phyloP scores from a whole-genome alignment of 2,113 vertebrate genomes.

The Tautogolabrus adspersus region DNA sequence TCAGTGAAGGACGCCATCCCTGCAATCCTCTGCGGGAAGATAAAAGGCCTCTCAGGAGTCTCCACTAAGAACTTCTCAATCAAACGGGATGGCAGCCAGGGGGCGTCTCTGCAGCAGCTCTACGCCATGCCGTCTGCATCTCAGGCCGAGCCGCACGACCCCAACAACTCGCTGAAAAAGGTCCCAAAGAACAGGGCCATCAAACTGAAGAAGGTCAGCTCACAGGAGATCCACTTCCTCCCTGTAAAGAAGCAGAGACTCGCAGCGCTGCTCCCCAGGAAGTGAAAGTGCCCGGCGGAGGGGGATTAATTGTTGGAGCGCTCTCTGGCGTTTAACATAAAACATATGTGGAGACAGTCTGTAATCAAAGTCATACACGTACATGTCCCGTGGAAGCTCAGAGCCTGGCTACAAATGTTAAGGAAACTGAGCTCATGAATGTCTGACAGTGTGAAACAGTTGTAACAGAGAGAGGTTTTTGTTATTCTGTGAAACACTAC shows the following conservation, averaged over 20 bases:
- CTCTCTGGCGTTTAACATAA: constrained; percentile 41
- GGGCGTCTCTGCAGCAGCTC: constrained; percentile 90
- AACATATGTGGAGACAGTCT: constrained; percentile 61
- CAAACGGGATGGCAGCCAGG: constrained; percentile 91
- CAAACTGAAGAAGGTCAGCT: constrained; percentile 99
- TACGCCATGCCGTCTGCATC: constrained; percentile 83
- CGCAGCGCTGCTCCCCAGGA: constrained; percentile 95
- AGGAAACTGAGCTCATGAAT: constrained; percentile 19
- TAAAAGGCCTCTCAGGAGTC: constrained; percentile 95
- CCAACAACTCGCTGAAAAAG: constrained; percentile 88
- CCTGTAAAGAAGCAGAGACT: constrained; percentile 99
- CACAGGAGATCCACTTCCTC: constrained; percentile 98
- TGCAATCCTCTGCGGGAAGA: constrained; percentile 95
- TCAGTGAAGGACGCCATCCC: constrained; percentile 96
- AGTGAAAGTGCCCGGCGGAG: constrained; percentile 81
- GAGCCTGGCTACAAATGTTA: constrained; percentile 28
- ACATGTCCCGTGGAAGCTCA: constrained; percentile 32
- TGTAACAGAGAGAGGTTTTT: constrained; percentile 17
- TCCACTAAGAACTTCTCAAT: constrained; percentile 99
- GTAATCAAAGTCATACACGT: constrained; percentile 39
- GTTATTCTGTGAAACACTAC: constrained; percentile 26
- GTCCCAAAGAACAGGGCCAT: constrained; percentile 92
- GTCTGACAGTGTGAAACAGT: constrained; percentile 40
- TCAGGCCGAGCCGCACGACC: constrained; percentile 86
- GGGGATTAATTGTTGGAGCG: constrained; percentile 36